Percentiles rank a stretch among this genome's conserved stretches.
Evolutionary conservation across 2,888 invertebrate species (phyloP).

Genomic region (Linhomoeus sp.): DNA sequence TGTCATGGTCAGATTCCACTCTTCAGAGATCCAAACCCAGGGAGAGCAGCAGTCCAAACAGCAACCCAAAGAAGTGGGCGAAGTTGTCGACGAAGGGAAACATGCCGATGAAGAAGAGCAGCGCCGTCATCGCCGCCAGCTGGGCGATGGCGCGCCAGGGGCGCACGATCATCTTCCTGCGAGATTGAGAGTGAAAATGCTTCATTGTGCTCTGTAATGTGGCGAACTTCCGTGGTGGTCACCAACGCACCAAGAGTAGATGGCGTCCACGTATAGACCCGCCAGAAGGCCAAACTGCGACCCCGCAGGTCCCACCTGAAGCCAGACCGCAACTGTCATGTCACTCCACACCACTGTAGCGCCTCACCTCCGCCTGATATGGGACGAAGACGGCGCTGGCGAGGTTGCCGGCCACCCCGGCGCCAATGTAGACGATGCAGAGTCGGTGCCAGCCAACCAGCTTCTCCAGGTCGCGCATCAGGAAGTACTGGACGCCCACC

Average conservation of each 20-base stretch:
- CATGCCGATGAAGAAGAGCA: conserved; percentile 63
- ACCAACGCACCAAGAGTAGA: conserved; percentile 72
- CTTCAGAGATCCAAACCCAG: conserved; percentile 8
- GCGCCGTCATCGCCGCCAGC: conserved; percentile 9
- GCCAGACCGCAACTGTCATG: too few species aligned
- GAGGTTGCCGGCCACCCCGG: conserved; percentile 73
- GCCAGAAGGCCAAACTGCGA: conserved; percentile 87
- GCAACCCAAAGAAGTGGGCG: conserved; percentile 44
- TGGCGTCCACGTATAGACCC: conserved; percentile 72
- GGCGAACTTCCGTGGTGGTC: too few species aligned
- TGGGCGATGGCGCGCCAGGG: conserved; percentile 10
- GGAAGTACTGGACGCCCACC: conserved; percentile 67
- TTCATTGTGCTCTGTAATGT: too few species aligned
- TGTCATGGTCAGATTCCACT: too few species aligned
- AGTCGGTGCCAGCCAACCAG: conserved; percentile 79
- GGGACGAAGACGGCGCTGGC: conserved; percentile 92
- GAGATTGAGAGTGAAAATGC: not conserved
- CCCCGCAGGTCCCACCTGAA: conserved; percentile 59
- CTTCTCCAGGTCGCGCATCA: conserved; percentile 88
- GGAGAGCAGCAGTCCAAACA: conserved; percentile 15
- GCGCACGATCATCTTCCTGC: conserved; percentile 7
- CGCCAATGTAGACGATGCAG: conserved; percentile 74
- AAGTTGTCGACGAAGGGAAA: conserved; percentile 97
- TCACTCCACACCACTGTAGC: too few species aligned
- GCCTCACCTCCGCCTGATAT: conserved; percentile 55